Evolutionary conservation across 2,113 vertebrate species (phyloP), one percentile per base, ranked within the genome.

Genomic region (Forbesichthys agassizii): DNA sequence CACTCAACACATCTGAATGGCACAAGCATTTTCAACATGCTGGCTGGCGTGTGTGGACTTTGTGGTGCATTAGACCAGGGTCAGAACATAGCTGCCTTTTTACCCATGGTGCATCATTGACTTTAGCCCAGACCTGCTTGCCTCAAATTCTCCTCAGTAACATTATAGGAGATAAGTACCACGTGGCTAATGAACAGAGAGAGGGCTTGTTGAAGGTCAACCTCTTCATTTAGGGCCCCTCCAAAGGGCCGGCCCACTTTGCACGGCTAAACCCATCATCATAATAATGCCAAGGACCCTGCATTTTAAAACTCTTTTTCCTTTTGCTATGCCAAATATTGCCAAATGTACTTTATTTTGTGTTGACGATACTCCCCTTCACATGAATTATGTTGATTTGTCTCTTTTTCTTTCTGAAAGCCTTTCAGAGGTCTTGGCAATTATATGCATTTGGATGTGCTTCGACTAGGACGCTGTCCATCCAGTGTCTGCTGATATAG

Each of bases 121-220:
- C 78, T 80, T 71, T 66, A 67, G 67, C 48, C 46, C 48, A 27
- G 82, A 72, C 74, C 78, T 46, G 14, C 33, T 81, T 75, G 80
- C 83, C 83, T 83, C 77, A 64, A 79, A 71, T 81, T 77, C 83
- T 88, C 87, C 71, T 74, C 73, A 74, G 79, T 77, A 74, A 83
- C 79, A 69, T 86, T 90, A 82, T 81, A 87, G 86, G 67, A 75
- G 89, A 88, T 89, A 89, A 92, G 89, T 84, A 83, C 84, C 79
- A 82, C 79, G 81, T 87, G 70, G 84, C 88, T 92, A 92, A 93
- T 91, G 89, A 93, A 91, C 83, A 88, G 86, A 88, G 76, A 77
- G 85, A 86, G 81, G 84, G 84, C 84, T 86, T 79, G 81, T 84
- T 90, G 90, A 93, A 93, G 92, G 92, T 92, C 88, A 92, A 74